Percentiles rank a stretch among this genome's conserved stretches.
Evolutionary conservation across 2,113 vertebrate genomes (phyloP).

Genomic region (Oreocharis arfaki): DNA sequence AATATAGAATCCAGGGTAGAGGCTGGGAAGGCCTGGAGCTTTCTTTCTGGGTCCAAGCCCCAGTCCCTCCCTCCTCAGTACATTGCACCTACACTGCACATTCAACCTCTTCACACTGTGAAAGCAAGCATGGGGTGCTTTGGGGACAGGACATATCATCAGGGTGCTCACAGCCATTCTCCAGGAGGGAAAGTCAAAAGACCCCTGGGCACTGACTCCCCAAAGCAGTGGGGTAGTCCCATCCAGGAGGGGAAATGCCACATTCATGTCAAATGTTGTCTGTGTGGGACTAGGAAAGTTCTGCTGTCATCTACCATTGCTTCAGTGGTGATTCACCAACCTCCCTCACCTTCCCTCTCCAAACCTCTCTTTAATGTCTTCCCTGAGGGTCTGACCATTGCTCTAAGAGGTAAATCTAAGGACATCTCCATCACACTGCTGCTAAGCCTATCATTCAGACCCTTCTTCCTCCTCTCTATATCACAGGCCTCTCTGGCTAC

Average conservation of each 20-base stretch:
- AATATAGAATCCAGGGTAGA: neutral
- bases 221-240: neutral
- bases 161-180: neutral
- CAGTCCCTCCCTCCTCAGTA: neutral
- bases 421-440: neutral
- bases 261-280: neutral
- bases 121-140: neutral
- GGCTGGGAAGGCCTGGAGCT: neutral
- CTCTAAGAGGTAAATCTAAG: neutral
- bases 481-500: neutral
- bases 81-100: too few relatives aligned
- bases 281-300: neutral
- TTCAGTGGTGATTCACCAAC: neutral
- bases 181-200: fast-evolving
- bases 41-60: neutral
- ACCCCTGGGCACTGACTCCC: fast-evolving
- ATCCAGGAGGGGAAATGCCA: neutral
- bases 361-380: neutral
- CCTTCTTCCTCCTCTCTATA: neutral
- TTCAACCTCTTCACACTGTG: neutral
- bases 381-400: neutral
- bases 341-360: neutral
- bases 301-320: neutral
- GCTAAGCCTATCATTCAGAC: neutral
- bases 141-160: neutral